Evolutionary conservation across 2,888 invertebrate species (phyloP), one percentile per base, ranked within the genome.

Genomic region (Mesorhabditis spiculigera): DNA sequence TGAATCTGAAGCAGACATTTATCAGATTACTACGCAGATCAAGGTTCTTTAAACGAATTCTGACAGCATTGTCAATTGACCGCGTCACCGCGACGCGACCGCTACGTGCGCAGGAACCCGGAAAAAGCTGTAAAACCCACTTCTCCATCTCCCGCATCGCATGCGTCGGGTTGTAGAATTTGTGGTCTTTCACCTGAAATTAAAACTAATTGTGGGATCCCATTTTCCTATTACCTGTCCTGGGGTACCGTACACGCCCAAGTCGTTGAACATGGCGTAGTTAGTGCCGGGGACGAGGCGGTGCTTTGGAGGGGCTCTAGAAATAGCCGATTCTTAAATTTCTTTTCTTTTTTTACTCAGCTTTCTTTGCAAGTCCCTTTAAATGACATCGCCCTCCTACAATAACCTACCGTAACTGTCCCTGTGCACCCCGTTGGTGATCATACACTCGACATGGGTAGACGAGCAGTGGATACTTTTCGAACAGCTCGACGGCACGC

Each of bases 101-200:
- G 8, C 64, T n/a, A 63, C 8, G 10, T 2, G 13, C 41, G 3
- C 10, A 8, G 10, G 10, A n/a, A 63, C 13, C 64, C 10, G 3
- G 16, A 16, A n/a, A 41, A 41, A 41, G 28, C 28, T 3, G 28
- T 1, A 28, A n/a, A 62, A 63, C 69, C 69, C 73, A 86, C 86
- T 90, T 89, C 82, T 91, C 91, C 91, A 91, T 91, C 65, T 88
- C 88, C 75, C 91, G 86, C 91, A 91, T 91, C 0, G 90, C 90
- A 4, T 86, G 83, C 0, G 91, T 90, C 0, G 91, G 90, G 82
- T 91, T 90, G 79, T 90, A 91, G 0, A 88, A 87, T 78, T 63
- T 28, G n/a, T 28, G n/a, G 63, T 6, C 13, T 78, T 90, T 89
- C 0, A 91, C 90, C 75, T 88, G 89, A 3, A n/a, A 50, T 50